Conservation (phyloP, 2,797 vertebrate genomes). For the Avahi laniger region DNA sequence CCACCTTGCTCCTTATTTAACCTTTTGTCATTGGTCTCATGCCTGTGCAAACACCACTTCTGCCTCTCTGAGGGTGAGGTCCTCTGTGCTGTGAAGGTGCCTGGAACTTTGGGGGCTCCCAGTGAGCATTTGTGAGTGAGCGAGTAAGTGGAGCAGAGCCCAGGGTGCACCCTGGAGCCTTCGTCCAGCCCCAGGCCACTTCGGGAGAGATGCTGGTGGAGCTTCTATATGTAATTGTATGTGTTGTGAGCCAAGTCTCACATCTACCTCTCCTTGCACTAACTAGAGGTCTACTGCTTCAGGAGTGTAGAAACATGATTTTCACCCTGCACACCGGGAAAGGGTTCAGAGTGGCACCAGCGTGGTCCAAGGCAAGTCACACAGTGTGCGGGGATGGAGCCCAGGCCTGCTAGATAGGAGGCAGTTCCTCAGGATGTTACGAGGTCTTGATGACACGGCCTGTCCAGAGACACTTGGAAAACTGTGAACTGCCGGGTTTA, state of each 20-base stretch:
- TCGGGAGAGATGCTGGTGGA: neutral
- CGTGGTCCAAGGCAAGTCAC: neutral
- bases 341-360: neutral
- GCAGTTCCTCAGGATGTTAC: fast-evolving
- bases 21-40: neutral
- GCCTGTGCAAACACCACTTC: too few species aligned
- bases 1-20: neutral
- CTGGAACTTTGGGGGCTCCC: too few species aligned
- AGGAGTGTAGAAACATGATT: neutral
- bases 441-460: fast-evolving
- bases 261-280: neutral
- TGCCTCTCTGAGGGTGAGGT: too few species aligned
- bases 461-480: too few species aligned
- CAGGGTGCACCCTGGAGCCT: too few species aligned
- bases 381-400: neutral
- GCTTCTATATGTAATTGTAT: neutral
- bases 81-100: too few species aligned
- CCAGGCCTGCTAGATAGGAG: fast-evolving
- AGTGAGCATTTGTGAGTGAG: neutral
- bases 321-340: neutral
- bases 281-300: neutral
- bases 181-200: too few species aligned
- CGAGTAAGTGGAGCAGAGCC: too few species aligned
- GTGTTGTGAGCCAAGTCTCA: neutral
- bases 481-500: neutral